Conservation (phyloP, 2,113 vertebrate species). For the Camelus bactrianus region DNA sequence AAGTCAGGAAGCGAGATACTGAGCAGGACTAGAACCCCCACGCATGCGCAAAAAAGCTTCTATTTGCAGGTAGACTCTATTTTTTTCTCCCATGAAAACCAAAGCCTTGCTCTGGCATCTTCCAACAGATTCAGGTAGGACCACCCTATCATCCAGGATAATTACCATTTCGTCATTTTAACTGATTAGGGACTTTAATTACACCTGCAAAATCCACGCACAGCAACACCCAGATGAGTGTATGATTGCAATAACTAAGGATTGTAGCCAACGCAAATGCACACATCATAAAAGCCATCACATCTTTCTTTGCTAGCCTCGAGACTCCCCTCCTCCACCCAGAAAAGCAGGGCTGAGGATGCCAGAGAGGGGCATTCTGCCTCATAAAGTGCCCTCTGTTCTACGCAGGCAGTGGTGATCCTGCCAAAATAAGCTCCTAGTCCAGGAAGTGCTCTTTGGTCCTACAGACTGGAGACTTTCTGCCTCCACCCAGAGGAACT, state of each 20-base stretch:
- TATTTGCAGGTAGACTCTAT: neutral
- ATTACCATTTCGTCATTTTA: neutral
- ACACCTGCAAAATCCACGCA: neutral
- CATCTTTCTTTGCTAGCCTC: neutral
- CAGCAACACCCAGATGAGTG: neutral
- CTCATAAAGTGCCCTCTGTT: neutral
- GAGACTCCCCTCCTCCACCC: neutral
- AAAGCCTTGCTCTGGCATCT: neutral
- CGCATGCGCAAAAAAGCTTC: neutral
- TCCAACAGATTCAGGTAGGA: neutral
- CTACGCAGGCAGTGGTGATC: neutral
- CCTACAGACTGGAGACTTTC: neutral
- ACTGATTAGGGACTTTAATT: neutral
- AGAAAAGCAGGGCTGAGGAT: neutral
- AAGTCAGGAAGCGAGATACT: neutral
- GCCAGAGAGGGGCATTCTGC: neutral
- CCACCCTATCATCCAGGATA: neutral
- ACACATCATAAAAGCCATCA: neutral
- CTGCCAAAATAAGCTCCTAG: neutral
- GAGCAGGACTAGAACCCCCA: neutral
- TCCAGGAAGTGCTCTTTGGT: neutral
- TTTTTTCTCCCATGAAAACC: neutral
- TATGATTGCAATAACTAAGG: neutral
- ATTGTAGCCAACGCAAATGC: neutral
- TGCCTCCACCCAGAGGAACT: neutral